A percentile compares a stretch with the other conserved stretches of the same genome.
These are phyloP conservation scores for Campylomormyrus tamandua DNA, from an alignment of 2,113 vertebrate species.

Conservation along the genomic window DNA sequence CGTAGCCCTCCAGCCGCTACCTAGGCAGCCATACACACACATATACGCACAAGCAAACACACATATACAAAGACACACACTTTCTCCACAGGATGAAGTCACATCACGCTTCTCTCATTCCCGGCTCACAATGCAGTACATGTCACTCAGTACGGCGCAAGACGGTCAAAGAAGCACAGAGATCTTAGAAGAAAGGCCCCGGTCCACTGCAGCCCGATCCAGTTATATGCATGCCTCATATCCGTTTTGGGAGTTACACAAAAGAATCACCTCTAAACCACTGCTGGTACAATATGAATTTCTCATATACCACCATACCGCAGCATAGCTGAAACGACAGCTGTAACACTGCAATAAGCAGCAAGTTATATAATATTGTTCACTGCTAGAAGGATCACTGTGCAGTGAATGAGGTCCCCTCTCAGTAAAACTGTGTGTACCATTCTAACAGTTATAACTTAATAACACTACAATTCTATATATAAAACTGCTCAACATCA, in stretches of 20 bases:
- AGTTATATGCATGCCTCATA: not conserved
- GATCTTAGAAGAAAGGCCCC: not conserved
- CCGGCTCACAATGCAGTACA: not conserved
- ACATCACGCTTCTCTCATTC: slow-evolving; percentile 15
- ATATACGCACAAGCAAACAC: not conserved
- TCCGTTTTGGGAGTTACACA: not conserved
- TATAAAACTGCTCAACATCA: not conserved
- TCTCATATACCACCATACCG: not conserved
- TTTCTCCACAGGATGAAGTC: not conserved
- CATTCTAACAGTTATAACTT: not conserved
- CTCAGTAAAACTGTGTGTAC: not conserved
- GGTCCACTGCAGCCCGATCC: not conserved
- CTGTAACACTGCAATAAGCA: not conserved
- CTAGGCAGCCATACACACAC: slow-evolving; percentile 19
- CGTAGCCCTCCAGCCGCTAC: slow-evolving; percentile 21
- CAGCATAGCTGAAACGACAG: not conserved
- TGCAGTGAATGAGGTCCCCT: not conserved
- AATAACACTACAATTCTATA: not conserved
- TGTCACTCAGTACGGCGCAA: slow-evolving; percentile 3
- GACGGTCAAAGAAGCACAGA: not conserved
- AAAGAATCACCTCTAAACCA: not conserved
- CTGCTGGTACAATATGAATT: not conserved
- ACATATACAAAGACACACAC: not conserved
- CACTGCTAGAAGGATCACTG: not conserved
- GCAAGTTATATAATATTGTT: not conserved